Percentiles rank a stretch among this genome's conserved stretches.
Conservation (phyloP, 2,888 invertebrate genomes). For the Schizotus pectinicornis region DNA sequence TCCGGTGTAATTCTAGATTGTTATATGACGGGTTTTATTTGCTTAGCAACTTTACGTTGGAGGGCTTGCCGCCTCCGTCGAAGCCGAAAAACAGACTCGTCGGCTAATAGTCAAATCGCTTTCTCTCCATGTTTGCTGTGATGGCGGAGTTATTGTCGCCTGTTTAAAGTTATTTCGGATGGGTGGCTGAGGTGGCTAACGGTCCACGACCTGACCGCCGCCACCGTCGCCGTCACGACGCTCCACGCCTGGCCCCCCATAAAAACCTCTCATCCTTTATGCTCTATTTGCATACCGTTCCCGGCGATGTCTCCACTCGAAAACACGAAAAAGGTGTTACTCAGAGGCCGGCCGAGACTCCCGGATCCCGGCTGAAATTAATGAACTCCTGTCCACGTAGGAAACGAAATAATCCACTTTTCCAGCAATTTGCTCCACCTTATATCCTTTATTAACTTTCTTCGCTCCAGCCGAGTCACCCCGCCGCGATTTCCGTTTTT, state of each 20-base stretch:
- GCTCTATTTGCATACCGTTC: conserved; percentile 58
- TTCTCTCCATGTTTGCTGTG: neutral
- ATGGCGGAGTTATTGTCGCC: conserved; percentile 5
- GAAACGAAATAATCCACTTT: conserved; percentile 58
- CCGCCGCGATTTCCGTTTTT: too few relatives aligned
- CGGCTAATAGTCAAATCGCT: neutral
- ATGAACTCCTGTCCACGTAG: conserved; percentile 59
- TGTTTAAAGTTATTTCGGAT: conserved; percentile 31
- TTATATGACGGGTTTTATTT: conserved; percentile 46
- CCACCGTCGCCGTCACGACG: conserved; percentile 17
- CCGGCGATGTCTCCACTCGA: conserved; percentile 53
- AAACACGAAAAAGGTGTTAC: conserved; percentile 62
- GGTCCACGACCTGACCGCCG: conserved; percentile 35
- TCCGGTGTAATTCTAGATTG: conserved; percentile 44
- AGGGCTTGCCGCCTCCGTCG: conserved; percentile 1
- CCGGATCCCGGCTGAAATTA: conserved; percentile 52
- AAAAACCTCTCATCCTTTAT: conserved; percentile 50
- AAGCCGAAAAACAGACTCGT: conserved; percentile 6
- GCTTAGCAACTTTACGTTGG: conserved; percentile 42
- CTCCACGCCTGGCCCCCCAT: conserved; percentile 32
- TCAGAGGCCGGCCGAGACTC: conserved; percentile 37
- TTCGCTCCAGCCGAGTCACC: too few relatives aligned
- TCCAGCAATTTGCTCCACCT: conserved; percentile 57
- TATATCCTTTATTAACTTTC: conserved; percentile 47
- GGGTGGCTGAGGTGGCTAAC: conserved; percentile 43